Evolutionary conservation across 92 coral and sea anemone species (phyloP).

Genomic region (Porites rus): DNA sequence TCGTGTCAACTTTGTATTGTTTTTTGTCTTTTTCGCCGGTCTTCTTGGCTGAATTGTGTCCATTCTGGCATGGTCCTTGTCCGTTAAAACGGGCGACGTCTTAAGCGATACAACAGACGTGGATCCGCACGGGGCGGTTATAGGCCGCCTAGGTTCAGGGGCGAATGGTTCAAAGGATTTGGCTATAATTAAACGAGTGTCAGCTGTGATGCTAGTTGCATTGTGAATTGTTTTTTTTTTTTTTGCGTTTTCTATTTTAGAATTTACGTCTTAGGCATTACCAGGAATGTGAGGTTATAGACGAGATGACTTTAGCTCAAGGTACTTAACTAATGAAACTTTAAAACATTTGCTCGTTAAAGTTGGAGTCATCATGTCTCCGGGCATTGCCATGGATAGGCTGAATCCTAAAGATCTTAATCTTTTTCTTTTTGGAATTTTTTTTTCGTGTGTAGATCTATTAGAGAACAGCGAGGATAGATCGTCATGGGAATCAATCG

Average conservation of each 20-base stretch:
- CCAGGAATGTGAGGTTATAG: constrained; percentile 71
- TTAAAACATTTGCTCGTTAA: not conserved
- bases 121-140: too few relatives aligned
- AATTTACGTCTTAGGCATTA: constrained; percentile 70
- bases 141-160: too few relatives aligned
- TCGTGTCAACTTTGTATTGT: too few relatives aligned
- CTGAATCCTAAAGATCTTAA: not conserved
- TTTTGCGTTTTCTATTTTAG: constrained; percentile 11
- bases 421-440: not conserved
- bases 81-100: too few relatives aligned
- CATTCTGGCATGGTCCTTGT: too few relatives aligned
- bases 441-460: constrained; percentile 57
- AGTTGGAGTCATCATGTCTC: not conserved
- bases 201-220: not conserved
- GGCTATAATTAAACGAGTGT: not conserved
- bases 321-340: constrained; percentile 22
- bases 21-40: too few relatives aligned
- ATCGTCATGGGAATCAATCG: constrained; percentile 83
- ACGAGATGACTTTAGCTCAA: constrained; percentile 69
- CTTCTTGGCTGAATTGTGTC: too few relatives aligned
- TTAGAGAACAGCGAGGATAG: constrained; percentile 85
- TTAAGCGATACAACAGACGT: too few relatives aligned
- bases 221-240: not conserved
- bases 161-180: too few relatives aligned
- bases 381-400: too few relatives aligned